Conservation (phyloP, 1,140 invertebrate genomes). For the Tenebrio molitor region DNA sequence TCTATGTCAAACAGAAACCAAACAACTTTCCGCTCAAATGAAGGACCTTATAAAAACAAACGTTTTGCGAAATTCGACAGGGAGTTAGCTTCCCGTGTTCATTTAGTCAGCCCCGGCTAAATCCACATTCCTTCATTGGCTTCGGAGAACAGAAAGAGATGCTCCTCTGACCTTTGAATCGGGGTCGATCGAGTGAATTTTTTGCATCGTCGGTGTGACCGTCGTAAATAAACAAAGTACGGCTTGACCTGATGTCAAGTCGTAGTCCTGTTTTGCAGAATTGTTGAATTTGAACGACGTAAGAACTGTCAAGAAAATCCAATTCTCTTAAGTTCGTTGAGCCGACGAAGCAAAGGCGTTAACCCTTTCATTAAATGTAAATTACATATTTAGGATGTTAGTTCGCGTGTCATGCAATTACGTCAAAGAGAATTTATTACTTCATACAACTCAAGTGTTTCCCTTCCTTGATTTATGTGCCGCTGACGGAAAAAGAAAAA, state of each 20-base stretch:
- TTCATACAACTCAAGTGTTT: constrained; percentile 29
- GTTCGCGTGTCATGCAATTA: constrained; percentile 36
- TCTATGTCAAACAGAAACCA: constrained; percentile 18
- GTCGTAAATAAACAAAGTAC: too few relatives aligned
- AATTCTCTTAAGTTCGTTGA: constrained; percentile 30
- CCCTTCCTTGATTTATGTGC: constrained; percentile 13
- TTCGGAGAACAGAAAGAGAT: background rate
- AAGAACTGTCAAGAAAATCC: constrained; percentile 29
- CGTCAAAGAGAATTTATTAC: constrained; percentile 37
- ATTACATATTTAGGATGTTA: constrained; percentile 38
- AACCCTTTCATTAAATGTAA: constrained; percentile 36
- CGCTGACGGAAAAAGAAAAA: background rate
- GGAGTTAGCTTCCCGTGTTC: constrained; percentile 18
- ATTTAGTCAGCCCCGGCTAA: constrained; percentile 6
- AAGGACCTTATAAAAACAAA: constrained; percentile 14
- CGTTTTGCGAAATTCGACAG: background rate
- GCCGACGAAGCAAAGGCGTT: constrained; percentile 19
- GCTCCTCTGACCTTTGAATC: too few relatives aligned
- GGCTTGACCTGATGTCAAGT: too few relatives aligned
- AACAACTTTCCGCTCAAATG: constrained; percentile 12
- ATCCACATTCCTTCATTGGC: constrained; percentile 14
- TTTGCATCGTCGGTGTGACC: too few relatives aligned
- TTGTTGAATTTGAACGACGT: constrained; percentile 19
- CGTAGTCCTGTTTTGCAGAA: too few relatives aligned
- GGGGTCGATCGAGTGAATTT: too few relatives aligned